phyloP scores from a whole-genome alignment of 2,888 invertebrate genomes.

The Terebella lapidaria region DNA sequence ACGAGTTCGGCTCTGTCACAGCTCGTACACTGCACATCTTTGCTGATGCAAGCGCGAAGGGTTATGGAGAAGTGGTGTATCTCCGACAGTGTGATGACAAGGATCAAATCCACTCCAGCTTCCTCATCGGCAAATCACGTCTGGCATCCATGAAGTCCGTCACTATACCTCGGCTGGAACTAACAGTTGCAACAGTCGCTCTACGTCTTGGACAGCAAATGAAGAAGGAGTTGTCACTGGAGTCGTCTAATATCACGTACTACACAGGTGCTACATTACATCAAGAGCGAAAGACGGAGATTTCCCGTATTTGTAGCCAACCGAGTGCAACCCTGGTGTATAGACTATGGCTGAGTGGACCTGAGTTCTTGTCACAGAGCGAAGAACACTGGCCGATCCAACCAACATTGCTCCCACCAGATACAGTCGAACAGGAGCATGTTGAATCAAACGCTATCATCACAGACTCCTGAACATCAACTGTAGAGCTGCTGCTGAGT shows the following conservation, averaged over 20 bases:
- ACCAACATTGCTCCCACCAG: too few species aligned
- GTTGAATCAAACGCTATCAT: too few species aligned
- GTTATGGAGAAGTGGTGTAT: conserved; percentile 22
- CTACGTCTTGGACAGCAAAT: not conserved
- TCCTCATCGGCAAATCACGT: conserved; percentile 25
- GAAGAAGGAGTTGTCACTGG: not conserved
- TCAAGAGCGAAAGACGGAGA: conserved; percentile 23
- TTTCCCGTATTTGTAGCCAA: conserved; percentile 30
- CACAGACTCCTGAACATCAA: too few species aligned
- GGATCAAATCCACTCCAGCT: conserved; percentile 16
- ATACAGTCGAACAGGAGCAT: too few species aligned
- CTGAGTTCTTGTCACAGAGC: too few species aligned
- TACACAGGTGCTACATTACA: conserved; percentile 29
- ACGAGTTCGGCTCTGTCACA: conserved; percentile 16
- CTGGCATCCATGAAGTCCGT: conserved; percentile 23
- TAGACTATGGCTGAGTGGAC: too few species aligned
- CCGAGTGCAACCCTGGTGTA: conserved; percentile 25
- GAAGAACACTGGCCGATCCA: too few species aligned
- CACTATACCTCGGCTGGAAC: conserved; percentile 24
- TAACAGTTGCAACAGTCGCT: conserved; percentile 20
- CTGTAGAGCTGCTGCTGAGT: too few species aligned
- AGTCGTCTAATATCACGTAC: not conserved
- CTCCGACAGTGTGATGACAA: conserved; percentile 16
- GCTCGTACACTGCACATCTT: conserved; percentile 25
- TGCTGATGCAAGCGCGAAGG: conserved; percentile 23